Evolutionary conservation across 2,113 vertebrate genomes (phyloP).

Genomic region (Tetrao urogallus): DNA sequence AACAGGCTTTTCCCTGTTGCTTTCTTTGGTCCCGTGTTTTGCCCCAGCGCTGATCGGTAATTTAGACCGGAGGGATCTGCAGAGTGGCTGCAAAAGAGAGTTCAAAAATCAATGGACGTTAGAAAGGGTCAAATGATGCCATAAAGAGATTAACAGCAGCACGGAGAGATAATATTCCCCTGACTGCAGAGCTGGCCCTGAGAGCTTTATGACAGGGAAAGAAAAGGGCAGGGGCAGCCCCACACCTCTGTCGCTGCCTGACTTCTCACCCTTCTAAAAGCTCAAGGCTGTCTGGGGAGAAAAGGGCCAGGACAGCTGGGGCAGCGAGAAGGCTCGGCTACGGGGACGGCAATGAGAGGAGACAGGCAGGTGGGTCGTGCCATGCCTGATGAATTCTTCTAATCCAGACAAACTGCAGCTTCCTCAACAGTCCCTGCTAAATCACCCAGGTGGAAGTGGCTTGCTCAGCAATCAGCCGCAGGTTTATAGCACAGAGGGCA

Average conservation of each 20-base stretch:
- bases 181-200: neutral
- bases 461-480: constrained; percentile 32
- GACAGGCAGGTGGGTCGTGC: constrained; percentile 19
- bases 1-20: neutral
- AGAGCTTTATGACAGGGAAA: constrained; percentile 12
- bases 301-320: neutral
- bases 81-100: constrained; percentile 33
- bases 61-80: constrained; percentile 57
- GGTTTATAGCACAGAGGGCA: constrained; percentile 31
- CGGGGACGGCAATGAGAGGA: neutral
- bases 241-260: neutral
- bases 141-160: constrained; percentile 64
- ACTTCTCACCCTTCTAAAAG: neutral
- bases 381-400: neutral
- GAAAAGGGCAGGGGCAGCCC: neutral
- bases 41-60: constrained; percentile 29
- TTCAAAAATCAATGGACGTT: constrained; percentile 65
- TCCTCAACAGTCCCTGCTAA: constrained; percentile 10
- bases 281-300: neutral
- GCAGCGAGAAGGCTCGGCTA: neutral
- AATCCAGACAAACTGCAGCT: constrained; percentile 23
- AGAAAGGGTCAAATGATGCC: constrained; percentile 64
- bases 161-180: constrained; percentile 60
- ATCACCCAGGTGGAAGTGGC: constrained; percentile 27
- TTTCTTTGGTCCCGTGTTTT: constrained; percentile 35